phyloP scores from a whole-genome alignment of 2,797 vertebrate genomes.

The Anguilla anguilla region DNA sequence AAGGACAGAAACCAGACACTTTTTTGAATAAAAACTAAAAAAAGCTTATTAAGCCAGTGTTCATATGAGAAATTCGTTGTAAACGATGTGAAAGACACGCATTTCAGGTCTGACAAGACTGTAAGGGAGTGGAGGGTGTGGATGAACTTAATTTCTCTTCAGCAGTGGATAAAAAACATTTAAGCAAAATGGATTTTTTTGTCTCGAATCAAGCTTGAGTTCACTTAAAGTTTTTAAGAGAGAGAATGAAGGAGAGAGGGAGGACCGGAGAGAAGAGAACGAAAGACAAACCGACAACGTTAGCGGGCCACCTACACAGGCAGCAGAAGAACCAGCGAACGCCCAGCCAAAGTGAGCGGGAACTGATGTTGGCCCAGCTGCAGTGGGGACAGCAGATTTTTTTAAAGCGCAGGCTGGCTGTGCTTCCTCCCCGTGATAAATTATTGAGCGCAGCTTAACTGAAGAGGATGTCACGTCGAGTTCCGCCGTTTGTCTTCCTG shows the following conservation, averaged over 20 bases:
- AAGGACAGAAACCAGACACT: background rate
- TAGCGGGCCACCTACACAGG: background rate
- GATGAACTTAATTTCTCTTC: background rate
- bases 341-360: background rate
- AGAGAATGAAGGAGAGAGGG: background rate
- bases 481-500: background rate
- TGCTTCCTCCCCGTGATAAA: slow-evolving; percentile 33
- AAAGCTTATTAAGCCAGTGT: background rate
- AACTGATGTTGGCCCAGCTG: background rate
- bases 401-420: background rate
- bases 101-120: background rate
- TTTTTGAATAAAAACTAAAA: background rate
- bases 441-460: slow-evolving; percentile 39
- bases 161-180: background rate
- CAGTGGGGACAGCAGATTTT: background rate
- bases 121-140: background rate
- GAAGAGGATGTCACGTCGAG: slow-evolving; percentile 22
- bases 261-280: background rate
- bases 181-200: background rate
- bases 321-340: background rate
- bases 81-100: background rate
- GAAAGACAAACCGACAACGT: background rate
- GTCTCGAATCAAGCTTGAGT: background rate
- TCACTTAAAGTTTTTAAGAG: background rate
- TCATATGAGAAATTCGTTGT: background rate